Evolutionary conservation across 2,797 vertebrate species (phyloP).

Genomic region (Danionella dracula): DNA sequence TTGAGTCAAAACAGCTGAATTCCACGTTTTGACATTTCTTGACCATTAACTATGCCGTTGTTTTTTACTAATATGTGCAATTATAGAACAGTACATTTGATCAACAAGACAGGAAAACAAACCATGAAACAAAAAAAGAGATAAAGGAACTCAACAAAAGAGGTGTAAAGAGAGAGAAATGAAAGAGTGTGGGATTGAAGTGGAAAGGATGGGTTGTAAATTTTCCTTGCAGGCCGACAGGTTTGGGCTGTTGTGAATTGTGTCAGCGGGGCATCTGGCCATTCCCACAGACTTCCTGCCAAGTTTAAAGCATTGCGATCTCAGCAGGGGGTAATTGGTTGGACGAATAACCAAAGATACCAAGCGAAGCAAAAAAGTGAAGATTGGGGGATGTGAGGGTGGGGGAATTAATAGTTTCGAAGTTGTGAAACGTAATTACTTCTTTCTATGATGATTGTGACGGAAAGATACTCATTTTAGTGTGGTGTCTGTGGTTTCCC

Average conservation of each 20-base stretch:
- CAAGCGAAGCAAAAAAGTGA: conserved; percentile 27
- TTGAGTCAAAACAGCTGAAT: background rate
- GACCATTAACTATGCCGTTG: no score
- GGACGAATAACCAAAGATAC: conserved; percentile 49
- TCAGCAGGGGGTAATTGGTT: conserved; percentile 59
- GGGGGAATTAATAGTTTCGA: conserved; percentile 33
- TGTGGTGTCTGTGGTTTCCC: background rate
- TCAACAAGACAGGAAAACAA: no score
- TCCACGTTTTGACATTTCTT: background rate
- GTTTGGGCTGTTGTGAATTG: conserved; percentile 69
- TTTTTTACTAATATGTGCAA: no score
- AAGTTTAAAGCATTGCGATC: conserved; percentile 76
- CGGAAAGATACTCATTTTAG: conserved; percentile 13
- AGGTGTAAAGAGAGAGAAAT: conserved; percentile 28
- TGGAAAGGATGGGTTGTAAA: conserved; percentile 62
- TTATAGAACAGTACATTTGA: no score
- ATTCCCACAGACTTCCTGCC: conserved; percentile 63
- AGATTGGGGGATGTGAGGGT: no score
- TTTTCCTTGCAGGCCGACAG: conserved; percentile 61
- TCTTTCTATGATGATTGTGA: conserved; percentile 5
- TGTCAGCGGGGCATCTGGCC: conserved; percentile 69
- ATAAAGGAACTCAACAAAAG: no score
- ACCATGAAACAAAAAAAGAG: no score
- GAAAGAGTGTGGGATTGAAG: conserved; percentile 49
- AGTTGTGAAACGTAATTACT: conserved; percentile 11